Conservation (phyloP, 2,888 invertebrate genomes). For the Gryllus longicercus region DNA sequence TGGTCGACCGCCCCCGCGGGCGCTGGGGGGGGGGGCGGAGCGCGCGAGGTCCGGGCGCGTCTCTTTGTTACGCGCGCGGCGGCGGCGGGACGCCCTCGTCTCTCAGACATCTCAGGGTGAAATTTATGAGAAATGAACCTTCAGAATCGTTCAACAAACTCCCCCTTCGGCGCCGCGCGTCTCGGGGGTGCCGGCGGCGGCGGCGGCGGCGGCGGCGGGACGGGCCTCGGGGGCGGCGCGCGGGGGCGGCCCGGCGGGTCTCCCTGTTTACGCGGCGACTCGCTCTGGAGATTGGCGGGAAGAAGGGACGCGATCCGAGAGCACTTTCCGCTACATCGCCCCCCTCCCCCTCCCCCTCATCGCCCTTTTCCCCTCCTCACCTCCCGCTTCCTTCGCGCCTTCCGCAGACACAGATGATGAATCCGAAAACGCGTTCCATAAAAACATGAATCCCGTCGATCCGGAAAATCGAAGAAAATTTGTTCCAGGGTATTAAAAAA, state of each 20-base stretch:
- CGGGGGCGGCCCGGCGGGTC: not conserved
- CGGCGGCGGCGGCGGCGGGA: not conserved
- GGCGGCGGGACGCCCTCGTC: not conserved
- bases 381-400: not conserved
- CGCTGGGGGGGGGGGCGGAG: not conserved
- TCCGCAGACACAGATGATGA: not conserved
- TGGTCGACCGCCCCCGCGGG: too few species aligned
- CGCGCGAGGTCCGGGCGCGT: not conserved
- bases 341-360: not conserved
- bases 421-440: not conserved
- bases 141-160: slow-evolving; percentile 44
- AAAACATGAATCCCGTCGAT: not conserved
- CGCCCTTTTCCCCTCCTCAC: not conserved
- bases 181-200: not conserved
- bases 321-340: slow-evolving; percentile 1
- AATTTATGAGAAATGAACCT: slow-evolving; percentile 51
- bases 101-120: slow-evolving; percentile 33
- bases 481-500: not conserved
- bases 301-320: not conserved
- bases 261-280: not conserved
- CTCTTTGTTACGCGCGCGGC: not conserved
- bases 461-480: slow-evolving; percentile 2
- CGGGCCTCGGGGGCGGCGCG: not conserved
- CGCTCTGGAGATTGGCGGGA: not conserved
- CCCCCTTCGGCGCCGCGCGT: slow-evolving; percentile 22